Percentiles rank a stretch among this genome's conserved stretches.
Evolutionary conservation across 2,888 invertebrate species (phyloP).

Genomic region (Brachyptera risi): DNA sequence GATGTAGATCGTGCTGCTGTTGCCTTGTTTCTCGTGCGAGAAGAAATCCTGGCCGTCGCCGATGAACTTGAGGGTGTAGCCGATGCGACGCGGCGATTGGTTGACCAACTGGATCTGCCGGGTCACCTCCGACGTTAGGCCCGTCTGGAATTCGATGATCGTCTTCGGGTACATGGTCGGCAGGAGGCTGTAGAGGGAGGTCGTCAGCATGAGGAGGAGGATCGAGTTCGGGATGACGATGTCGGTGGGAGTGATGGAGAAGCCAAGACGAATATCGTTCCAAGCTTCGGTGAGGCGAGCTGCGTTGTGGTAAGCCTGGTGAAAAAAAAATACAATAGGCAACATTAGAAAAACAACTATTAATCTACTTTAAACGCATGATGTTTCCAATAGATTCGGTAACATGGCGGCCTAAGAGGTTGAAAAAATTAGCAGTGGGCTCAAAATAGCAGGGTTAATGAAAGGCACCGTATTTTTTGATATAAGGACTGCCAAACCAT

Average conservation of each 20-base stretch:
- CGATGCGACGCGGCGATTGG: constrained; percentile 31
- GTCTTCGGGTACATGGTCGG: constrained; percentile 46
- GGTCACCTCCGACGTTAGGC: constrained; percentile 23
- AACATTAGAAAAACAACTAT: no score
- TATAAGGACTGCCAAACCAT: no score
- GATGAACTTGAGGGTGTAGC: constrained; percentile 37
- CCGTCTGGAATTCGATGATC: constrained; percentile 33
- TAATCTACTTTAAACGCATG: no score
- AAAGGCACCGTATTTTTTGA: no score
- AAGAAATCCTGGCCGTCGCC: constrained; percentile 37
- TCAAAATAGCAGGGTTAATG: no score
- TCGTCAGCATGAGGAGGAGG: constrained; percentile 55
- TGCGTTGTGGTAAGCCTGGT: constrained; percentile 53
- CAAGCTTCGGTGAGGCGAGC: constrained; percentile 53
- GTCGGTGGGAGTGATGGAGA: constrained; percentile 51
- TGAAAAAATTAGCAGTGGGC: no score
- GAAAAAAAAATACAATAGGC: no score
- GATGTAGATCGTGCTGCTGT: constrained; percentile 32
- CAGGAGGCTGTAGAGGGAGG: constrained; percentile 53
- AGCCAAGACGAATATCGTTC: constrained; percentile 52
- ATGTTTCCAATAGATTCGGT: no score
- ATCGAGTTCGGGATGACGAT: constrained; percentile 53
- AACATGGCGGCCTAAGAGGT: no score
- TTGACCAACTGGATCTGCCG: constrained; percentile 37
- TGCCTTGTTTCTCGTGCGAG: constrained; percentile 29